These are phyloP conservation scores for Eolophus roseicapilla DNA, from an alignment of 2,113 vertebrate species.

Conservation along the genomic window DNA sequence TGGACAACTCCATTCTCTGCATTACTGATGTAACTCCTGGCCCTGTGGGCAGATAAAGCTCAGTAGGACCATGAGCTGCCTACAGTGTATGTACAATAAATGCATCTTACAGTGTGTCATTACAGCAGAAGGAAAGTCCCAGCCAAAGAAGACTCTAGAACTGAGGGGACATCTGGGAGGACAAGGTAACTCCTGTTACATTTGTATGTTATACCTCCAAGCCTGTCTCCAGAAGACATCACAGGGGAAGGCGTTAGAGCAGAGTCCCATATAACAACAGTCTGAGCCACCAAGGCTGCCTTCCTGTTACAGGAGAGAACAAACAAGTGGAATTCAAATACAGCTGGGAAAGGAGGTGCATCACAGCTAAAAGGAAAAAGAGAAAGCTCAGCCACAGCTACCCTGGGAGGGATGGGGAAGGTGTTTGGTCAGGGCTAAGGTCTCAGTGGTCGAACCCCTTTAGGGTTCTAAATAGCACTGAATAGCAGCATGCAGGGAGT, in stretches of 20 bases:
- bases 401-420: background rate
- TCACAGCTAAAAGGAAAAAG: background rate
- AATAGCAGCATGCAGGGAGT: background rate
- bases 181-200: background rate
- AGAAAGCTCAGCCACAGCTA: background rate
- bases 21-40: background rate
- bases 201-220: background rate
- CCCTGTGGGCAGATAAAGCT: background rate
- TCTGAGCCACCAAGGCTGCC: background rate
- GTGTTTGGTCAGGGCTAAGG: background rate
- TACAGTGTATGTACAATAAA: background rate
- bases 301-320: background rate
- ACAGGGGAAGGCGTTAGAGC: background rate
- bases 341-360: background rate
- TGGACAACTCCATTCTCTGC: background rate
- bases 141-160: background rate
- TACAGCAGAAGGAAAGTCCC: background rate
- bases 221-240: background rate
- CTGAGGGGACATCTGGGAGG: background rate
- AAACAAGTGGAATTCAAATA: background rate
- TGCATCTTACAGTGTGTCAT: background rate
- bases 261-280: background rate
- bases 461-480: background rate
- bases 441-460: background rate
- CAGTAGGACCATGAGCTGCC: rapidly evolving